Conservation (phyloP, 2,888 invertebrate genomes). For the Platerodrilus igneus region DNA sequence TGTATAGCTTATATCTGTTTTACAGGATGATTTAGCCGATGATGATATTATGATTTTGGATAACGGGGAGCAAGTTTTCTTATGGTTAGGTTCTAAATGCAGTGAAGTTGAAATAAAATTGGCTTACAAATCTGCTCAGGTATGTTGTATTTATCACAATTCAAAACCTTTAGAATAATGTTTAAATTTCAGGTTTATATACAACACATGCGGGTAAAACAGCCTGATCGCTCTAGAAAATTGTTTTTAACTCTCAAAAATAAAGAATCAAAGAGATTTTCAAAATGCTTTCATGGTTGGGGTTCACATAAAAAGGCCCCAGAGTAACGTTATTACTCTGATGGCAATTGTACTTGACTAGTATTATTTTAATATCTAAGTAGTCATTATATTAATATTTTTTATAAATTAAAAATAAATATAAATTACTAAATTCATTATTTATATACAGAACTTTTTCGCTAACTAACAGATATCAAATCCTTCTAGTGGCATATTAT, state of each 20-base stretch:
- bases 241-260: conserved; percentile 92
- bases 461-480: no score
- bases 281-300: conserved; percentile 99
- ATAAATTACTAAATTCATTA: no score
- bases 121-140: conserved; percentile 97
- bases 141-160: no score
- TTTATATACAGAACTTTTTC: no score
- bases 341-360: no score
- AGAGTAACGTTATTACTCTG: conserved; percentile 59
- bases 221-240: conserved; percentile 86
- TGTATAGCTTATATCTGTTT: no score
- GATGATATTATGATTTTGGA: conserved; percentile 99
- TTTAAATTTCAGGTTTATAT: conserved; percentile 77
- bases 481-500: no score
- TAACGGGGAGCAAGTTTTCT: conserved; percentile 94
- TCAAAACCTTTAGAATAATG: conserved; percentile 13
- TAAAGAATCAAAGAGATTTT: conserved; percentile 91
- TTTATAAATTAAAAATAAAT: no score
- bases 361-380: no score
- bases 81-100: conserved; percentile 95
- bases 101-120: conserved; percentile 99
- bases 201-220: conserved; percentile 93
- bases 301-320: conserved; percentile 79
- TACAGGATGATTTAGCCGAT: conserved; percentile 94
- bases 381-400: no score